phyloP scores from a whole-genome alignment of 2,797 vertebrate genomes.

The Borostomias antarcticus region DNA sequence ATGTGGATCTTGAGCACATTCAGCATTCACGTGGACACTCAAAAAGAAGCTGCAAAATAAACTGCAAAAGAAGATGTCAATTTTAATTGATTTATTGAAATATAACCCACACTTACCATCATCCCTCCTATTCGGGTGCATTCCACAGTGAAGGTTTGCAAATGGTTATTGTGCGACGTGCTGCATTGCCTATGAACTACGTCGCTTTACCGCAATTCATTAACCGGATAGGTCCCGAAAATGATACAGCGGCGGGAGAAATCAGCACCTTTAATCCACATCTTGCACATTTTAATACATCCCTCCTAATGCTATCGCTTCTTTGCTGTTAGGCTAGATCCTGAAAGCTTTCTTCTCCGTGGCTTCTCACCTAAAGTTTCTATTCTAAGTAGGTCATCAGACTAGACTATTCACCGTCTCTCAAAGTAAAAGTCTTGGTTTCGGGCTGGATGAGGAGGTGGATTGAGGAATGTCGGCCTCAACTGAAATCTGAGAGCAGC shows the following conservation, averaged over 20 bases:
- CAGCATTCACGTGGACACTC: too few relatives aligned
- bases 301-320: not conserved
- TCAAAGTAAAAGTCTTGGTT: conserved; percentile 38
- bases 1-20: too few relatives aligned
- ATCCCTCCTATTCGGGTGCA: conserved; percentile 1
- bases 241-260: not conserved
- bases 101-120: conserved; percentile 19
- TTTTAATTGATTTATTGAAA: conserved; percentile 12
- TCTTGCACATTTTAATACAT: not conserved
- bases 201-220: not conserved
- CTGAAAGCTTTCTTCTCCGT: not conserved
- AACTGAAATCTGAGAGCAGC: conserved; percentile 11
- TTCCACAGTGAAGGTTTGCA: conserved; percentile 5
- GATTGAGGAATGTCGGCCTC: not conserved
- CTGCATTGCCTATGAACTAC: too few relatives aligned
- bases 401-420: not conserved
- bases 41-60: not conserved
- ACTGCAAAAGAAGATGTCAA: not conserved
- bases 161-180: not conserved
- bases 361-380: not conserved
- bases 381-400: too few relatives aligned
- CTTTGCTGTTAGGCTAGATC: not conserved
- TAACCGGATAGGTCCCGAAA: not conserved
- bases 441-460: not conserved
- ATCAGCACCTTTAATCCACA: not conserved